A percentile compares a stretch with the other conserved stretches of the same genome.
Evolutionary conservation across 2,888 invertebrate genomes (phyloP).

Genomic region (Odontocolon sp.): DNA sequence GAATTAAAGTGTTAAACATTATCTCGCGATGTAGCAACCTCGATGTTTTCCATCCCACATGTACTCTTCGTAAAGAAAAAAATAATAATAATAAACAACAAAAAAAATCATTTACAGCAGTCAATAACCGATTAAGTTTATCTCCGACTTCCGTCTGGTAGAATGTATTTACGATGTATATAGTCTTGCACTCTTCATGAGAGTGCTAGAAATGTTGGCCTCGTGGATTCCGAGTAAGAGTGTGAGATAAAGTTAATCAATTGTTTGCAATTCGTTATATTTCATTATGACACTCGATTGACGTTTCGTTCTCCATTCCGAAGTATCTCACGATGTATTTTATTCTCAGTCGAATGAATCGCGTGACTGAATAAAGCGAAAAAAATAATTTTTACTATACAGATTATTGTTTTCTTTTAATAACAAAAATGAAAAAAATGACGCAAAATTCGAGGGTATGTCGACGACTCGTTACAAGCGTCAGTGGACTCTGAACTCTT

Average conservation of each 20-base stretch:
- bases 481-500: conserved; percentile 29
- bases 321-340: no score
- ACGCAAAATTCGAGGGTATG: no score
- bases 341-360: background rate
- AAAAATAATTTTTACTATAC: background rate
- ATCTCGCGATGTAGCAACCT: conserved; percentile 10
- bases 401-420: no score
- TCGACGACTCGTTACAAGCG: no score
- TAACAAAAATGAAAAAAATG: no score
- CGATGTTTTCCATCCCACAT: conserved; percentile 21
- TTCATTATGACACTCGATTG: conserved; percentile 25
- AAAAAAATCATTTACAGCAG: conserved; percentile 51
- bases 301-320: background rate
- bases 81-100: conserved; percentile 18
- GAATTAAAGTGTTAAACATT: conserved; percentile 7
- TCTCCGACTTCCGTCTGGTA: conserved; percentile 64
- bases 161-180: conserved; percentile 5
- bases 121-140: conserved; percentile 74
- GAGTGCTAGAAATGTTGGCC: background rate
- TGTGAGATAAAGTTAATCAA: conserved; percentile 51
- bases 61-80: conserved; percentile 12
- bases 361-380: background rate
- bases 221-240: conserved; percentile 30
- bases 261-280: conserved; percentile 40
- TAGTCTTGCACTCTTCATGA: background rate